Percentiles rank a stretch among this genome's conserved stretches.
Conservation (phyloP, 92 coral and sea anemone species). For the Phenganax subtilis region DNA sequence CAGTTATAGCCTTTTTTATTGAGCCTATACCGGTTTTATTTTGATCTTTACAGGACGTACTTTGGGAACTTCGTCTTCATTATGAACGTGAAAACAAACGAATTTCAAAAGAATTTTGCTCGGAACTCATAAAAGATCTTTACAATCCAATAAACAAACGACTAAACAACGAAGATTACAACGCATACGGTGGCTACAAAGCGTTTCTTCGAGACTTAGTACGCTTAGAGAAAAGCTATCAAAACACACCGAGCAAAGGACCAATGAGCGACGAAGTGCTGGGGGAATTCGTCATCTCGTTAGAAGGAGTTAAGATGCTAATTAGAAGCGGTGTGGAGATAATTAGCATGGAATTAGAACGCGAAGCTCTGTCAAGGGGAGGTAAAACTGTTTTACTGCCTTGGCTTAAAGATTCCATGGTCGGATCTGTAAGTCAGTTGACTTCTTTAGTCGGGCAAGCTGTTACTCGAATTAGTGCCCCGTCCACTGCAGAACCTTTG, state of each 20-base stretch:
- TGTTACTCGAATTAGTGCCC: not conserved
- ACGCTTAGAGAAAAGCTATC: conserved; percentile 32
- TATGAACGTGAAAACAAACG: conserved; percentile 34
- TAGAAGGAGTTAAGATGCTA: conserved; percentile 42
- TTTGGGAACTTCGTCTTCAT: conserved; percentile 17
- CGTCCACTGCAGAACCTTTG: not conserved
- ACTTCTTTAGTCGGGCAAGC: conserved; percentile 20
- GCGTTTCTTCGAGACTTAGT: conserved; percentile 35
- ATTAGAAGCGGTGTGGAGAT: conserved; percentile 39
- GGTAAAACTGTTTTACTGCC: conserved; percentile 24
- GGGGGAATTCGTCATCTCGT: conserved; percentile 28
- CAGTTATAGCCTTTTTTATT: too few species aligned
- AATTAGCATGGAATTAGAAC: conserved; percentile 13
- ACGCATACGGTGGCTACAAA: conserved; percentile 24
- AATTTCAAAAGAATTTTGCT: conserved; percentile 37
- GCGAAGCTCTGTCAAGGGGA: not conserved
- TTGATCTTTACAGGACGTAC: conserved; percentile 7
- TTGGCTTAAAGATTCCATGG: conserved; percentile 34
- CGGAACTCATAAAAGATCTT: conserved; percentile 28
- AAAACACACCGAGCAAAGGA: conserved; percentile 26
- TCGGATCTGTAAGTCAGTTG: conserved; percentile 25
- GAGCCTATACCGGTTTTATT: too few species aligned
- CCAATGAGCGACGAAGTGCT: conserved; percentile 40
- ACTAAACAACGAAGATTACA: conserved; percentile 35
- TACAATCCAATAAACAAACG: conserved; percentile 30